These are phyloP conservation scores for Yasuhikotakia modesta DNA, from an alignment of 2,797 vertebrate species.

Conservation along the genomic window DNA sequence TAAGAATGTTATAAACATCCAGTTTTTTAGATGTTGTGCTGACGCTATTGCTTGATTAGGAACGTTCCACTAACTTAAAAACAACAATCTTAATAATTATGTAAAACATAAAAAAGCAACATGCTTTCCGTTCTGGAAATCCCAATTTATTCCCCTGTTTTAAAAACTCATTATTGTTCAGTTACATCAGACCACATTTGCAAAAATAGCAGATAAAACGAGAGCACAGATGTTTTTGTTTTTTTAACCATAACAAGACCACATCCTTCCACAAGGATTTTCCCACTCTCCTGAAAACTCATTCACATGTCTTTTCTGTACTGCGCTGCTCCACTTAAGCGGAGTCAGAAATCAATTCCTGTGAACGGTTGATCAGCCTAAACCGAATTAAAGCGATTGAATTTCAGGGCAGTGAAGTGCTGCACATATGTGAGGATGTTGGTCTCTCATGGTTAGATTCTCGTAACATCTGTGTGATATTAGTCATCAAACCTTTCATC, in stretches of 20 bases:
- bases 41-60: too few species aligned
- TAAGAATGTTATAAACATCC: too few species aligned
- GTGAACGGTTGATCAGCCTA: slow-evolving; percentile 15
- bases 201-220: slow-evolving; percentile 18
- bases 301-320: slow-evolving; percentile 24
- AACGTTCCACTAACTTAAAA: too few species aligned
- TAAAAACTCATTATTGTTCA: slow-evolving; percentile 10
- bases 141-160: slow-evolving; percentile 9
- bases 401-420: slow-evolving; percentile 43
- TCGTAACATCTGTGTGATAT: slow-evolving; percentile 38
- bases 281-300: slow-evolving; percentile 30
- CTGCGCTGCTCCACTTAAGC: slow-evolving; percentile 20
- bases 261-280: slow-evolving; percentile 39
- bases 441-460: slow-evolving; percentile 34
- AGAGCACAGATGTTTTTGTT: not conserved
- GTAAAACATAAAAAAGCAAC: too few species aligned
- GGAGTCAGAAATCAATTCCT: slow-evolving; percentile 42
- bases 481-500: slow-evolving; percentile 37
- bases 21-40: too few species aligned
- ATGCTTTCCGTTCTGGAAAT: not conserved
- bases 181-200: slow-evolving; percentile 30
- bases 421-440: not conserved
- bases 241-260: slow-evolving; percentile 34
- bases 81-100: too few species aligned
- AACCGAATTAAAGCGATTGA: slow-evolving; percentile 44